Percentiles rank a stretch among this genome's conserved stretches.
Conservation (phyloP, 2,888 invertebrate genomes). For the Elegia similella region DNA sequence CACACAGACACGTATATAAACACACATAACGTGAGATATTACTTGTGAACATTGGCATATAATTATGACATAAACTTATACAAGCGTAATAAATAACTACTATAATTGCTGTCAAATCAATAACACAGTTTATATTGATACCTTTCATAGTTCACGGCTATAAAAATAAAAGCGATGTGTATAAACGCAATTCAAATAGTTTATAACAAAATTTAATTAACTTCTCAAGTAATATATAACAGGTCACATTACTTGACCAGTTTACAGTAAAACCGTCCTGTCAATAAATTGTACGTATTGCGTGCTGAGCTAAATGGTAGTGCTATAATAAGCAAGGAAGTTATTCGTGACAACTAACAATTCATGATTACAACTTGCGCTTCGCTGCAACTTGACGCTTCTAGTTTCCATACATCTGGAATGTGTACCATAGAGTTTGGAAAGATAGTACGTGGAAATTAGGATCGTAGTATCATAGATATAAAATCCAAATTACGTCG, state of each 20-base stretch:
- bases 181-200: background rate
- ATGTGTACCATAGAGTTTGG: background rate
- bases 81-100: too few relatives aligned
- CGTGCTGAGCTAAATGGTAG: constrained; percentile 15
- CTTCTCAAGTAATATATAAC: background rate
- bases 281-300: constrained; percentile 16
- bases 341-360: constrained; percentile 13
- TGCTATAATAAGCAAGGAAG: constrained; percentile 14
- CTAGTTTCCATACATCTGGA: constrained; percentile 9
- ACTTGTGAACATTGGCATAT: too few relatives aligned
- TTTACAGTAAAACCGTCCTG: constrained; percentile 7
- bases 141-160: background rate
- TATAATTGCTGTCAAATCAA: background rate
- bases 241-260: constrained; percentile 1
- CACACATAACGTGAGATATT: too few relatives aligned
- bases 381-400: constrained; percentile 8
- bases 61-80: too few relatives aligned
- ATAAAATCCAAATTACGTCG: too few relatives aligned
- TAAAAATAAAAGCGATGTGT: background rate
- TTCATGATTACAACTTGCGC: constrained; percentile 11
- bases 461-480: constrained; percentile 24
- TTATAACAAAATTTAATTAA: background rate
- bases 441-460: background rate
- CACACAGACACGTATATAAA: too few relatives aligned
- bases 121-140: background rate